Conservation (phyloP, 2,113 vertebrate genomes). For the Silurus asotus region DNA sequence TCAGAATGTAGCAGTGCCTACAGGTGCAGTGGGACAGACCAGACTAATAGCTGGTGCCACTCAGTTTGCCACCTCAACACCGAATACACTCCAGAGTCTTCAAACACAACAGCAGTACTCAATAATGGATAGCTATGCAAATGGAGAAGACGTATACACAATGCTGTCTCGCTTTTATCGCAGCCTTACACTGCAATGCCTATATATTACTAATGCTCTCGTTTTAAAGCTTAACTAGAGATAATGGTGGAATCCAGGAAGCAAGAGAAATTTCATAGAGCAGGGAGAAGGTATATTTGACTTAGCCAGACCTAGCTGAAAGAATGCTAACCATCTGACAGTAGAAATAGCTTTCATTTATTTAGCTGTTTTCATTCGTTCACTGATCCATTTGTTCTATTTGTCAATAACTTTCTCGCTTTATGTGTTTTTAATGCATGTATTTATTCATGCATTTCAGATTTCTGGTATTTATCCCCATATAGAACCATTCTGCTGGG, state of each 20-base stretch:
- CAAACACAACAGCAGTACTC: conserved; percentile 26
- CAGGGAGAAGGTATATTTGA: not conserved
- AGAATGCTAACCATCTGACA: not conserved
- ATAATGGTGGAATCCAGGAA: not conserved
- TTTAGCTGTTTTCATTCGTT: too few species aligned
- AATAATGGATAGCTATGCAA: conserved; percentile 21
- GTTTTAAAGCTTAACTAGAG: conserved; percentile 12
- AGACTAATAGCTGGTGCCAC: conserved; percentile 31
- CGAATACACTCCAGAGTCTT: conserved; percentile 24
- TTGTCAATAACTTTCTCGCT: too few species aligned
- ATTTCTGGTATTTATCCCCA: too few species aligned
- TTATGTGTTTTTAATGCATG: too few species aligned
- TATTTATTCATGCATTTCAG: too few species aligned
- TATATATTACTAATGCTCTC: not conserved
- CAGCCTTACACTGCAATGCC: not conserved
- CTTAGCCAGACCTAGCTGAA: not conserved
- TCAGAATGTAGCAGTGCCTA: conserved; percentile 15
- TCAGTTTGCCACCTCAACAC: conserved; percentile 28
- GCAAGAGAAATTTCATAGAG: not conserved
- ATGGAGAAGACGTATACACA: conserved; percentile 31
- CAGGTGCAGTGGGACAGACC: not conserved
- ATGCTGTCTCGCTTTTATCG: not conserved
- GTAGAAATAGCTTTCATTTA: not conserved
- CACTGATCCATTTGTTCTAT: too few species aligned
- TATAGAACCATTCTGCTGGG: too few species aligned